Conservation (phyloP, 2,888 invertebrate genomes). For the Balanococcus diminutus region DNA sequence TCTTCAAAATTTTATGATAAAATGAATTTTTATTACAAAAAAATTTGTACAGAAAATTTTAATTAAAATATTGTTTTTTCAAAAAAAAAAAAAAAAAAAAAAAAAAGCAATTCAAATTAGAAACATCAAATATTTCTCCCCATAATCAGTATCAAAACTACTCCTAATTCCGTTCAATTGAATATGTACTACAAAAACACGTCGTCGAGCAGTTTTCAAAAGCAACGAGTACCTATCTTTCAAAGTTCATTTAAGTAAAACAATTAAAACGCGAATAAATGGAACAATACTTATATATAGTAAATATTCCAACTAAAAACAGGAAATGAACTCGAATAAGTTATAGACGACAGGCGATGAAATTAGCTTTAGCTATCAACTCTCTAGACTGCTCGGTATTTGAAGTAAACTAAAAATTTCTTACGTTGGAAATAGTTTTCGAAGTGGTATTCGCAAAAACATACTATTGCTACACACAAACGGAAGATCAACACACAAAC, state of each 20-base stretch:
- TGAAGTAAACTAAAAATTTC: constrained; percentile 9
- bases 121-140: too few species aligned
- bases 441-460: constrained; percentile 22
- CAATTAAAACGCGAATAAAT: background rate
- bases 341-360: background rate
- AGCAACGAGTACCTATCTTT: too few species aligned
- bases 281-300: background rate
- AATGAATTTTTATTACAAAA: too few species aligned
- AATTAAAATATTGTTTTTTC: too few species aligned
- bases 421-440: background rate
- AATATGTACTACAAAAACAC: too few species aligned
- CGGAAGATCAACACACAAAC: constrained; percentile 39
- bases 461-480: background rate
- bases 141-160: too few species aligned
- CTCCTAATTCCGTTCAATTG: too few species aligned
- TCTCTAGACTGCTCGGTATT: background rate
- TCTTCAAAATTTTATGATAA: too few species aligned
- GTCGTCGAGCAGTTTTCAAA: too few species aligned
- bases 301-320: background rate
- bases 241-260: background rate
- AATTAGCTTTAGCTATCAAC: background rate
- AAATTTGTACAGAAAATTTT: too few species aligned
- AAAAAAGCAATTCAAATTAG: too few species aligned
- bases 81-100: too few species aligned
- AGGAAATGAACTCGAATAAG: background rate